phyloP scores from a whole-genome alignment of 2,888 invertebrate species.

The Philaethria dido region DNA sequence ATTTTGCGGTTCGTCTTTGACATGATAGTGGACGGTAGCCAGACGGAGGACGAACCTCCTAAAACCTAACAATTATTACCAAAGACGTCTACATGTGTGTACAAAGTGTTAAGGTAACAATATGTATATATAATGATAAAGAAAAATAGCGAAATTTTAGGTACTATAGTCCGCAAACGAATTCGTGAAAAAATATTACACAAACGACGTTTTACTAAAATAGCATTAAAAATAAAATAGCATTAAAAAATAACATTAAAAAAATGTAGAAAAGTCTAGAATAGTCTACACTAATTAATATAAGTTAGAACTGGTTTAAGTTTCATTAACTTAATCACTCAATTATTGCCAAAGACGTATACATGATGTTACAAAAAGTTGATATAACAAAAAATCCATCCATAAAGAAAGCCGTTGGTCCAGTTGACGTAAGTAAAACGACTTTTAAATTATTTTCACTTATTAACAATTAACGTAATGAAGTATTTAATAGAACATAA shows the following conservation, averaged over 20 bases:
- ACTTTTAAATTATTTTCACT: conserved; percentile 12
- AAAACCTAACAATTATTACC: too few relatives aligned
- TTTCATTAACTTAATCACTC: conserved; percentile 15
- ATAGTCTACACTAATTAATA: not conserved
- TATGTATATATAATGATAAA: too few relatives aligned
- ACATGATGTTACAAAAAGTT: not conserved
- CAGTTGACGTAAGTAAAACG: not conserved
- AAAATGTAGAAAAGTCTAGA: too few relatives aligned
- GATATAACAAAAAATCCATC: not conserved
- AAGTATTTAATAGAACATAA: not conserved
- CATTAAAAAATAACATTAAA: too few relatives aligned
- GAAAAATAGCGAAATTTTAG: too few relatives aligned
- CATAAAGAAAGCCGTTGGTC: conserved; percentile 12
- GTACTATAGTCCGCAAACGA: too few relatives aligned
- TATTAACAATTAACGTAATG: conserved; percentile 13
- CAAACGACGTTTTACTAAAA: not conserved
- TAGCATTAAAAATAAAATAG: too few relatives aligned
- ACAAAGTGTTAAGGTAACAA: too few relatives aligned
- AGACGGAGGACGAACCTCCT: too few relatives aligned
- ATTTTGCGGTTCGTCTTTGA: too few relatives aligned
- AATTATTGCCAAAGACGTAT: conserved; percentile 8
- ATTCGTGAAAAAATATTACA: not conserved
- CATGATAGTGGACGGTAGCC: too few relatives aligned
- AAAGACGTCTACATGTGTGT: too few relatives aligned
- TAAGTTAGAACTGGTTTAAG: not conserved